phyloP scores from a whole-genome alignment of 2,797 vertebrate species.

The Aotus griseimembra region DNA sequence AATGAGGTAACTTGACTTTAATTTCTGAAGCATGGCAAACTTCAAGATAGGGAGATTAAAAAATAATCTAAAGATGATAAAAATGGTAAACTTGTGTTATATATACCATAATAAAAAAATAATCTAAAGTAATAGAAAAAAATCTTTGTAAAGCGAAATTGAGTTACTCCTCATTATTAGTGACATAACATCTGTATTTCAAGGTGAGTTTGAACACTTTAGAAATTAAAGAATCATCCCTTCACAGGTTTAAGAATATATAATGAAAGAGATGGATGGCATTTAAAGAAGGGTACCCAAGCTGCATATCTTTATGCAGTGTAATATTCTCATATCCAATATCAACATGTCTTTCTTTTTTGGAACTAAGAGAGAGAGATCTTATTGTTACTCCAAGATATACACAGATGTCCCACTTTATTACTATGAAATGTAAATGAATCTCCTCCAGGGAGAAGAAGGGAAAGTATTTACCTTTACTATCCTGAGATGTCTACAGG shows the following conservation, averaged over 20 bases:
- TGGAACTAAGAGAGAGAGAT: neutral
- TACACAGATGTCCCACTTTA: neutral
- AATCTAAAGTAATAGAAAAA: conserved; percentile 14
- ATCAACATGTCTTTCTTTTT: conserved; percentile 33
- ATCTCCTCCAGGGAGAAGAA: neutral
- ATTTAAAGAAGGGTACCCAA: neutral
- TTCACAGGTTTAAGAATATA: conserved; percentile 29
- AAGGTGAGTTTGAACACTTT: conserved; percentile 44
- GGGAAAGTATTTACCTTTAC: neutral
- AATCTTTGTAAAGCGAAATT: conserved; percentile 21
- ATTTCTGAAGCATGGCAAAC: conserved; percentile 30
- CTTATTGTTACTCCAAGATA: neutral
- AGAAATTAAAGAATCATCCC: conserved; percentile 32
- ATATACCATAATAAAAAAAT: conserved; percentile 38
- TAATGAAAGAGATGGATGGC: neutral
- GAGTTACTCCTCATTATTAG: conserved; percentile 12
- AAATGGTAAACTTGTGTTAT: conserved; percentile 23
- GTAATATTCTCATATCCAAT: conserved; percentile 23
- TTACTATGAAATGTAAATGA: neutral
- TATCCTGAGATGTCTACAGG: neutral
- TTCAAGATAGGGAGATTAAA: conserved; percentile 27
- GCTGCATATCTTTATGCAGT: neutral
- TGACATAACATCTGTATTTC: conserved; percentile 20
- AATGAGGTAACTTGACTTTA: conserved; percentile 35
- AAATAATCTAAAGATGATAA: conserved; percentile 26